Conservation (phyloP, 2,113 vertebrate species). For the Benitochromis conjunctus region DNA sequence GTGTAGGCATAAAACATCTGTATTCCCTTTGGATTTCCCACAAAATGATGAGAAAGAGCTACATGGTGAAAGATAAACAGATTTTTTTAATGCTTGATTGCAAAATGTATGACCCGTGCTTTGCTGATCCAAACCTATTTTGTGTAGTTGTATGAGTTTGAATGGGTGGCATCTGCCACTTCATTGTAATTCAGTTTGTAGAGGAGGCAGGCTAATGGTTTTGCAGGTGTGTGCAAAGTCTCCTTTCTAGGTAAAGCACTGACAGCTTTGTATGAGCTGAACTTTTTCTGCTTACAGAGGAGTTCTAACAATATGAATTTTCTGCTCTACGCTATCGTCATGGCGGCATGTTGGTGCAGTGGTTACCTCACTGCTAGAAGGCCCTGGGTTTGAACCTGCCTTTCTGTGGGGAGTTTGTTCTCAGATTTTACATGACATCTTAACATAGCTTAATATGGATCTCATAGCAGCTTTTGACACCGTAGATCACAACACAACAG, state of each 20-base stretch:
- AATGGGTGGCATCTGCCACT: not conserved
- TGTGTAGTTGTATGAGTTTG: not conserved
- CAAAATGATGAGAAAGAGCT: not conserved
- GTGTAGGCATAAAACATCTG: not conserved
- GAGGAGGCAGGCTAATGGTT: not conserved
- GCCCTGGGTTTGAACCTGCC: not conserved
- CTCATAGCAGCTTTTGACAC: too few species aligned
- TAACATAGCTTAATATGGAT: not conserved
- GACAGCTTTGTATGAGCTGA: not conserved
- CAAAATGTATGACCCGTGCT: not conserved
- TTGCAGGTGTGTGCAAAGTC: not conserved
- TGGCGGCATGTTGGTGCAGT: not conserved
- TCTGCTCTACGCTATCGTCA: not conserved
- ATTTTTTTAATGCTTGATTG: not conserved
- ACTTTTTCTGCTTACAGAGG: not conserved
- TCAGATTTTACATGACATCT: not conserved
- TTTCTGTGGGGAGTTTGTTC: not conserved
- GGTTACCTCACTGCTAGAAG: not conserved
- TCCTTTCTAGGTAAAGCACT: not conserved
- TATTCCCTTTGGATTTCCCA: not conserved
- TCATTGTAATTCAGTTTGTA: not conserved
- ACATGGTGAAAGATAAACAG: not conserved
- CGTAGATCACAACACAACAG: too few species aligned
- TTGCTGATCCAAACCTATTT: not conserved
- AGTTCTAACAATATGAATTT: not conserved